phyloP scores from a whole-genome alignment of 2,797 vertebrate genomes.

The Notolepis coatsorum region DNA sequence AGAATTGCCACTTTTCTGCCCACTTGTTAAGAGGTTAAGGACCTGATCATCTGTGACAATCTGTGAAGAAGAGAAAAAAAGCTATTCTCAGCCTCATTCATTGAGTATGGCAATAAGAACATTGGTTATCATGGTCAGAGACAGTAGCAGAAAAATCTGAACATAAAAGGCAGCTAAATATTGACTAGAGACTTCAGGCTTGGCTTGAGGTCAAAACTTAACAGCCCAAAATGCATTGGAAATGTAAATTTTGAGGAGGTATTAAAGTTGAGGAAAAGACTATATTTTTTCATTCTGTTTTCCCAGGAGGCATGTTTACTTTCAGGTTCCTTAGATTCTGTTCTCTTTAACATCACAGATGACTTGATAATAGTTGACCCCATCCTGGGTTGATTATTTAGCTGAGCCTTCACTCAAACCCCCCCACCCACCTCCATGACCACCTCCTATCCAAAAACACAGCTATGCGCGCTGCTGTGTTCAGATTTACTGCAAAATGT shows the following conservation, averaged over 20 bases:
- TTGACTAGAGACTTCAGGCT: constrained; percentile 74
- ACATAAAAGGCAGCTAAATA: constrained; percentile 78
- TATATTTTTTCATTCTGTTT: constrained; percentile 37
- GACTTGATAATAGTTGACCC: constrained; percentile 61
- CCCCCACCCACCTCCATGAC: constrained; percentile 55
- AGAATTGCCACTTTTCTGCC: too few relatives aligned
- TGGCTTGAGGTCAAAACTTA: constrained; percentile 71
- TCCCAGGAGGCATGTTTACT: constrained; percentile 16
- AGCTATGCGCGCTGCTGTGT: constrained; percentile 58
- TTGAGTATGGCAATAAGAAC: constrained; percentile 42
- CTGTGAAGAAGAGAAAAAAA: too few relatives aligned
- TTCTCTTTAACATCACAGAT: constrained; percentile 59
- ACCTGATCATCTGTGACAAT: constrained; percentile 15
- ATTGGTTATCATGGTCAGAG: constrained; percentile 67
- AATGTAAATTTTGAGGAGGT: constrained; percentile 26
- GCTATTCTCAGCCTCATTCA: constrained; percentile 48
- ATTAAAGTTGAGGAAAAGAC: constrained; percentile 21
- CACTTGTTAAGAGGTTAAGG: constrained; percentile 30
- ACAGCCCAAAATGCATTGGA: constrained; percentile 42
- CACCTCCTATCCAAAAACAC: constrained; percentile 62
- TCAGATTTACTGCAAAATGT: constrained; percentile 86
- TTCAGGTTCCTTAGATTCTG: constrained; percentile 2
- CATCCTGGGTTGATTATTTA: constrained; percentile 69
- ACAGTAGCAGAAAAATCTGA: constrained; percentile 75
- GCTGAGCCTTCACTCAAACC: constrained; percentile 63